Percentiles rank a stretch among this genome's conserved stretches.
These are phyloP conservation scores for Phrixothrix hirtus DNA, from an alignment of 2,888 invertebrate genomes.

Conservation along the genomic window DNA sequence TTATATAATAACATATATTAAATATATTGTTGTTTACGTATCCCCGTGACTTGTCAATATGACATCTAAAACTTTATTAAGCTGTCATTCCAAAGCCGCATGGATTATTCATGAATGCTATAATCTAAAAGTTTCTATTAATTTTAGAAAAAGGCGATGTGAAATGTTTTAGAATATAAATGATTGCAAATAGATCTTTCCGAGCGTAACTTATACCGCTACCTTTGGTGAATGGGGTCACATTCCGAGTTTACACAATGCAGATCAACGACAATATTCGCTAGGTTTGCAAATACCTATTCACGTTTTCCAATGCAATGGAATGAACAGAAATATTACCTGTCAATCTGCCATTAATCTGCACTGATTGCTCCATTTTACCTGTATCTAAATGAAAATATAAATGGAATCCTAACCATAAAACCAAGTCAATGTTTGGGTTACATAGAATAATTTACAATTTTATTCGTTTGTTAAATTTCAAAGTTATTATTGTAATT, in stretches of 20 bases:
- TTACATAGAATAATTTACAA: too few species aligned
- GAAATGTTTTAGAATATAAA: slow-evolving; percentile 48
- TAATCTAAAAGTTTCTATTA: slow-evolving; percentile 26
- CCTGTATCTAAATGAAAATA: slow-evolving; percentile 1
- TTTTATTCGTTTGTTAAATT: too few species aligned
- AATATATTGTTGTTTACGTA: too few species aligned
- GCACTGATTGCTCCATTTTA: slow-evolving; percentile 19
- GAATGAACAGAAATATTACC: slow-evolving; percentile 33
- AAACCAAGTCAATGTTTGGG: too few species aligned
- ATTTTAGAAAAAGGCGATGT: slow-evolving; percentile 40
- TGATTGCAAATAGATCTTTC: slow-evolving; percentile 49
- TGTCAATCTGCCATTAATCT: slow-evolving; percentile 28
- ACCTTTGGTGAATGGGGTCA: slow-evolving; percentile 40
- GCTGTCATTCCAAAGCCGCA: too few species aligned
- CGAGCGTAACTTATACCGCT: slow-evolving; percentile 33
- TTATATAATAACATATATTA: too few species aligned
- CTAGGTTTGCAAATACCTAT: slow-evolving; percentile 38
- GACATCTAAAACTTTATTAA: too few species aligned
- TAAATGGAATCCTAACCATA: too few species aligned
- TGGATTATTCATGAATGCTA: slow-evolving; percentile 1
- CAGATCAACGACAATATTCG: slow-evolving; percentile 40
- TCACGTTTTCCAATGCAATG: slow-evolving; percentile 36
- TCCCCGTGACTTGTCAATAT: too few species aligned
- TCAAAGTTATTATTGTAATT: too few species aligned
- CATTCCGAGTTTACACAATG: slow-evolving; percentile 44